Evolutionary conservation across 2,113 vertebrate genomes (phyloP).

Genomic region (Vireo altiloquus): DNA sequence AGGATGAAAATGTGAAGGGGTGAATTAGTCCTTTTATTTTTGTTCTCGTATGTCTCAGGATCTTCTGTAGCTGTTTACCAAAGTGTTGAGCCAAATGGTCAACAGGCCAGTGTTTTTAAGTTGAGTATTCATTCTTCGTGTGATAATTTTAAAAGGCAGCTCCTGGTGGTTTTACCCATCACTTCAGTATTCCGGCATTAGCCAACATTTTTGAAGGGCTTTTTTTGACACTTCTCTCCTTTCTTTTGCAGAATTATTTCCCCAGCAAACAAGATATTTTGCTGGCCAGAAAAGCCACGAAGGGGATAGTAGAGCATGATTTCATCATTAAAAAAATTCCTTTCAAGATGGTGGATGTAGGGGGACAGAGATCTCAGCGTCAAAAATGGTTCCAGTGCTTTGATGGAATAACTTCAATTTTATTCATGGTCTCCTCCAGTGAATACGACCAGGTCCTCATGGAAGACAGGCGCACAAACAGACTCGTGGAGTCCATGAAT

Average conservation of each 20-base stretch:
- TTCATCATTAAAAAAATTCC: constrained; percentile 97
- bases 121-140: neutral
- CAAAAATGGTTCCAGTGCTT: constrained; percentile 99
- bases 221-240: neutral
- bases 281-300: constrained; percentile 93
- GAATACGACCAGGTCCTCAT: constrained; percentile 96
- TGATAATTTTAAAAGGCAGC: neutral
- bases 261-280: constrained; percentile 95
- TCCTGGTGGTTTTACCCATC: neutral
- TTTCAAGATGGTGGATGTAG: constrained; percentile 98
- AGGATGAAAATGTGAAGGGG: neutral
- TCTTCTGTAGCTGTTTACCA: neutral
- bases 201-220: neutral
- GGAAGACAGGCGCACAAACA: constrained; percentile 95
- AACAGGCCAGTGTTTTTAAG: neutral
- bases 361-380: constrained; percentile 93
- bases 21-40: neutral
- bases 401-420: constrained; percentile 93
- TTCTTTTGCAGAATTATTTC: constrained; percentile 82
- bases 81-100: neutral
- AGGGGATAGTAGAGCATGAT: constrained; percentile 96
- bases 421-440: constrained; percentile 96
- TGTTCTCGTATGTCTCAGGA: neutral
- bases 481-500: constrained; percentile 95
- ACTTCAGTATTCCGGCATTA: neutral